Evolutionary conservation across 2,888 invertebrate species (phyloP), one percentile per base, ranked within the genome.

Genomic region (Eugnorisma glareosa): DNA sequence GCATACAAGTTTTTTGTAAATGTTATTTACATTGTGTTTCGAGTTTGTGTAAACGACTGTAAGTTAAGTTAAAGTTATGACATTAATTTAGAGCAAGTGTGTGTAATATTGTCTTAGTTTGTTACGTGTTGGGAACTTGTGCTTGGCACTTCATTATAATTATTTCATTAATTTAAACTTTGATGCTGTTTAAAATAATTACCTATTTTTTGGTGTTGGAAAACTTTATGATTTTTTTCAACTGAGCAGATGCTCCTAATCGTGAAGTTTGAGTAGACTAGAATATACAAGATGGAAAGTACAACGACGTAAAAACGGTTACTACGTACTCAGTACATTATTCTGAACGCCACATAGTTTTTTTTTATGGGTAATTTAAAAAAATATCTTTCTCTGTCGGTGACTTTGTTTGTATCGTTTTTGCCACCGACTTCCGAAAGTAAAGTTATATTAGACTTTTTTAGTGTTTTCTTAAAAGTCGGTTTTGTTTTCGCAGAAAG

Each of bases 81-180:
- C 82, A 77, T 82, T 81, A 81, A 82, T 68, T 37, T 77, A 63
- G 63, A 77, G 61, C 43, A 81, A 81, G 81, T 77, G 82, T 82
- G 82, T 82, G 57, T 77, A 68, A 79, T 79, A 81, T 77, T 82
- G 81, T 81, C 37, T 31, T 64, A 81, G 67, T 81, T 81, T 77
- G 71, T 45, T 68, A 77, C 63, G 71, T 77, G 82, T 72, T 77
- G 31, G 0, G n/a, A 76, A 81, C 28, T 80, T 74, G 61, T 61
- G 37, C 43, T 45, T 51, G 66, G 51, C 61, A 80, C 67, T 74
- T 80, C 74, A 80, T 79, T 79, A 57, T 37, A 67, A 72, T 59
- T 43, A 80, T 80, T 61, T 51, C 74, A 79, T 67, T 80, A 79
- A 59, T 43, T 73, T 73, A 5, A 31, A 51, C 73, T 67, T 67